Percentiles rank a stretch among this genome's conserved stretches.
phyloP scores from a whole-genome alignment of 1,140 invertebrate species.

The Drosophila neocordata region DNA sequence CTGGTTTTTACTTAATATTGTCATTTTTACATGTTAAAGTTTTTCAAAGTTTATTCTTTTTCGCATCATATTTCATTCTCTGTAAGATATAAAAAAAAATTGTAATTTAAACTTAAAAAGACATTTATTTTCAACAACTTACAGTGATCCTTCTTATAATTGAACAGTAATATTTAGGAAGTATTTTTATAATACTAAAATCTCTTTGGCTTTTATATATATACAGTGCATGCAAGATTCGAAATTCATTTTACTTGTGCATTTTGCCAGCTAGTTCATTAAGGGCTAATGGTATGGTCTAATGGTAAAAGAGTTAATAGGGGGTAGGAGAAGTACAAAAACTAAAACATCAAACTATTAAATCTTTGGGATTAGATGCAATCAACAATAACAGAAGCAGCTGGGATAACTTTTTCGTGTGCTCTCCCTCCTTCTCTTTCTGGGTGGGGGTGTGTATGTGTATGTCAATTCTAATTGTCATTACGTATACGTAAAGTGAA shows the following conservation, averaged over 20 bases:
- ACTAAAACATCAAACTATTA: constrained; percentile 63
- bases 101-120: no score
- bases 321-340: background rate
- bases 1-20: no score
- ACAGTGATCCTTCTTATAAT: no score
- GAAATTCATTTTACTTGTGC: background rate
- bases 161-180: no score
- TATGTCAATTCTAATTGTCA: constrained; percentile 81
- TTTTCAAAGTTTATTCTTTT: no score
- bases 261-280: constrained; percentile 57
- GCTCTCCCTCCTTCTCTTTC: background rate
- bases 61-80: no score
- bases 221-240: constrained; percentile 36
- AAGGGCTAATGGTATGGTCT: constrained; percentile 59
- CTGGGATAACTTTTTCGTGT: constrained; percentile 60
- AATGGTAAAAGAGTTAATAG: background rate
- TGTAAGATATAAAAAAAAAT: no score
- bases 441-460: constrained; percentile 4
- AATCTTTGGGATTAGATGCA: constrained; percentile 77
- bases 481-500: constrained; percentile 78
- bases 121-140: no score
- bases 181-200: background rate
- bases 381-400: constrained; percentile 75
- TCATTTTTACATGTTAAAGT: no score
- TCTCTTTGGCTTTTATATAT: constrained; percentile 6